phyloP scores from a whole-genome alignment of 2,113 vertebrate genomes.

The Festucalex cinctus region DNA sequence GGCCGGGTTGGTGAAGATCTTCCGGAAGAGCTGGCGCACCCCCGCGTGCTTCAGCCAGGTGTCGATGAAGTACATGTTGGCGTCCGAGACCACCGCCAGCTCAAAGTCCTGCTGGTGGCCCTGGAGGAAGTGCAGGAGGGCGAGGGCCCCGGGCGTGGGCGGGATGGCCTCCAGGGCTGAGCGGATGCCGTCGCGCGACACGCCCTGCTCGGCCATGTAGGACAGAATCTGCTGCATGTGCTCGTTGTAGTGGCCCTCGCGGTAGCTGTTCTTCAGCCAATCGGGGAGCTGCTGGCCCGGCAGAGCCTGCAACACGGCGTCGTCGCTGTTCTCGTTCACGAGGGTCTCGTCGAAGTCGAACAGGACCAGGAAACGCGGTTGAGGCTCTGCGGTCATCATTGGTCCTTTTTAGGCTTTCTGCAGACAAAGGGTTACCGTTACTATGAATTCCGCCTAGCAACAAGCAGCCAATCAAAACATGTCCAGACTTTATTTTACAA shows the following conservation, averaged over 20 bases:
- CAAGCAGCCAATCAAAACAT: background rate
- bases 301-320: slow-evolving; percentile 73
- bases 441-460: background rate
- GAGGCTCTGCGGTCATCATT: slow-evolving; percentile 65
- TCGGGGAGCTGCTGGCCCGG: slow-evolving; percentile 80
- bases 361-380: slow-evolving; percentile 77
- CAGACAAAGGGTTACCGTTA: background rate
- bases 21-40: slow-evolving; percentile 75
- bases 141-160: slow-evolving; percentile 76
- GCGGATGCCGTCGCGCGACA: slow-evolving; percentile 72
- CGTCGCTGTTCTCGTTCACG: slow-evolving; percentile 86
- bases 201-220: slow-evolving; percentile 83
- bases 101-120: slow-evolving; percentile 80
- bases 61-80: slow-evolving; percentile 87
- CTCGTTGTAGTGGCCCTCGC: slow-evolving; percentile 83
- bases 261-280: slow-evolving; percentile 73
- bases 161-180: slow-evolving; percentile 78
- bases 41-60: slow-evolving; percentile 74
- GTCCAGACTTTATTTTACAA: background rate
- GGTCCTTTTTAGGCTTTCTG: background rate
- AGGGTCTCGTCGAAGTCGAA: slow-evolving; percentile 97
- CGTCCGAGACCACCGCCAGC: slow-evolving; percentile 85
- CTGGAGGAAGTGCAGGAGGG: slow-evolving; percentile 80
- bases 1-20: slow-evolving; percentile 86
- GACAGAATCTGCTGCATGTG: slow-evolving; percentile 80